These are phyloP conservation scores for Eurytoma adleriae DNA, from an alignment of 2,888 invertebrate genomes.

Conservation along the genomic window DNA sequence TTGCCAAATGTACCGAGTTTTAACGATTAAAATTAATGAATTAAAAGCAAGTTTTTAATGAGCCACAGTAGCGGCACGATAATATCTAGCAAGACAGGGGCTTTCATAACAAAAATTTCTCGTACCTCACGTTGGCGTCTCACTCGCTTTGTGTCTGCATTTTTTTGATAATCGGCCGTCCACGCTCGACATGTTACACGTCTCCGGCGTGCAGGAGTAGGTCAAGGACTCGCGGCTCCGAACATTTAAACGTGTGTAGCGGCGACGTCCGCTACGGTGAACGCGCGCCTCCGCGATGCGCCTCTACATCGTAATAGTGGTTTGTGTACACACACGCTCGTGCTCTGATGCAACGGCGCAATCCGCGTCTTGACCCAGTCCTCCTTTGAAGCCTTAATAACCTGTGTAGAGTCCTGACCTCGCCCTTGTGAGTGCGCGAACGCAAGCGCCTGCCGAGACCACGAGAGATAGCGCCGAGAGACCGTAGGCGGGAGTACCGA, in stretches of 20 bases:
- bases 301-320: neutral
- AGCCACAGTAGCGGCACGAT: too few species aligned
- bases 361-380: slow-evolving; percentile 69
- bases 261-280: neutral
- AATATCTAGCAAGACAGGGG: too few species aligned
- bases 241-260: slow-evolving; percentile 20
- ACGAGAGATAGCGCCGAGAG: slow-evolving; percentile 34
- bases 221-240: slow-evolving; percentile 60
- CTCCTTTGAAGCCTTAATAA: slow-evolving; percentile 64
- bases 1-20: too few species aligned
- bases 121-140: too few species aligned
- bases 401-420: slow-evolving; percentile 65
- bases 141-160: too few species aligned
- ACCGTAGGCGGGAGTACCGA: slow-evolving; percentile 64
- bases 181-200: slow-evolving; percentile 27
- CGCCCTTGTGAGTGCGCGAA: slow-evolving; percentile 67
- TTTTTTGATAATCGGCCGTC: slow-evolving; percentile 27
- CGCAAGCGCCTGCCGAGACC: slow-evolving; percentile 15
- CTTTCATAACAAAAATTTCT: too few species aligned
- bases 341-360: slow-evolving; percentile 50
- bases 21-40: too few species aligned
- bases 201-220: slow-evolving; percentile 53
- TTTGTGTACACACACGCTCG: slow-evolving; percentile 5
- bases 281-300: slow-evolving; percentile 19
- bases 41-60: too few species aligned